Conservation (phyloP, 2,888 invertebrate species). For the Ptychoptera albimana region DNA sequence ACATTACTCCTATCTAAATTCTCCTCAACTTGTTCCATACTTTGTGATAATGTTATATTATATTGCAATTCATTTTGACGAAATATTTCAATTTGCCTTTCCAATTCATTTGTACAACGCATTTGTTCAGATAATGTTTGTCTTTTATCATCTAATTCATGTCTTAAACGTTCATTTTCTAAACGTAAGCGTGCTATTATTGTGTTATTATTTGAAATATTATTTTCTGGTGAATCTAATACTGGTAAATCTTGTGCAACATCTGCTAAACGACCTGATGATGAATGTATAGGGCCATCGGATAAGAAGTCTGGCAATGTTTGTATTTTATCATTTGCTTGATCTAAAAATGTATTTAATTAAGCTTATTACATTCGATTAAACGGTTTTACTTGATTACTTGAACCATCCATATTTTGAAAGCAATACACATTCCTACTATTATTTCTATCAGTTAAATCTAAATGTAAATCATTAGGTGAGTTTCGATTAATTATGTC, state of each 20-base stretch:
- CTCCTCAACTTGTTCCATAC: conserved; percentile 40
- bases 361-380: no score
- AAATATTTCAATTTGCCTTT: conserved; percentile 35
- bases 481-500: no score
- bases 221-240: conserved; percentile 27
- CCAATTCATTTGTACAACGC: conserved; percentile 35
- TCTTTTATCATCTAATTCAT: conserved; percentile 38
- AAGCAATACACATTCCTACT: background rate
- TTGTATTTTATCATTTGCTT: conserved; percentile 18
- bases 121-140: conserved; percentile 37
- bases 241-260: conserved; percentile 26
- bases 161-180: conserved; percentile 32
- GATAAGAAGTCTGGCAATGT: conserved; percentile 55
- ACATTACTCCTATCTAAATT: conserved; percentile 40
- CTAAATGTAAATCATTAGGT: conserved; percentile 1
- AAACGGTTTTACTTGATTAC: no score
- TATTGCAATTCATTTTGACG: conserved; percentile 36
- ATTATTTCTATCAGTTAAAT: conserved; percentile 2
- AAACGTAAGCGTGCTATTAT: conserved; percentile 21
- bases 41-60: conserved; percentile 36
- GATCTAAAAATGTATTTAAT: background rate
- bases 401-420: conserved; percentile 5
- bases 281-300: conserved; percentile 43
- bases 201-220: conserved; percentile 14
- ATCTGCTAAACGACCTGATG: conserved; percentile 25